Percentiles rank a stretch among this genome's conserved stretches.
Evolutionary conservation across 2,797 vertebrate species (phyloP).

Genomic region (Lindbergichthys nudifrons): DNA sequence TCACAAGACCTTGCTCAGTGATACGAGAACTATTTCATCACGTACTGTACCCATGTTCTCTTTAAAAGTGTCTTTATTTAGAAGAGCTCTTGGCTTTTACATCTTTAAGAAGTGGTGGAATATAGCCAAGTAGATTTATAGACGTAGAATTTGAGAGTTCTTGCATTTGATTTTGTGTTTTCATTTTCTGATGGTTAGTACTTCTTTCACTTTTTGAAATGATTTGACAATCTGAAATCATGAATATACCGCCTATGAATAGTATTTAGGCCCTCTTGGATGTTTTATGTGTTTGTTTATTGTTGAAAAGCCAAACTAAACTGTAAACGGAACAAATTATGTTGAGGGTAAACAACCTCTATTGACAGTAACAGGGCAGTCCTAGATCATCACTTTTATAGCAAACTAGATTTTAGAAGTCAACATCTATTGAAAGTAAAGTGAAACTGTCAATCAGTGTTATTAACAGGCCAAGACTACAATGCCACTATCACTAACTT

Average conservation of each 20-base stretch:
- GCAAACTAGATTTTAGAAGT: background rate
- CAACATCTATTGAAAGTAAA: background rate
- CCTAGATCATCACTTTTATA: background rate
- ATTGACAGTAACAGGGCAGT: background rate
- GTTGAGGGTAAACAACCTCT: background rate
- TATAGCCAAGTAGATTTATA: background rate
- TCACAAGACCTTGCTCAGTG: constrained; percentile 52
- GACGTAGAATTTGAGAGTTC: background rate
- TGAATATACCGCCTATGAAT: background rate
- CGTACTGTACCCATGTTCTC: background rate
- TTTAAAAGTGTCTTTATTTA: constrained; percentile 36
- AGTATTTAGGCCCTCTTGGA: background rate
- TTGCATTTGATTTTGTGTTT: background rate
- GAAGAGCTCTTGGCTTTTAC: constrained; percentile 3
- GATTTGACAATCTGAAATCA: background rate
- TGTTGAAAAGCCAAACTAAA: too few species aligned
- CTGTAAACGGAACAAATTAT: too few species aligned
- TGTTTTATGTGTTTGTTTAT: background rate
- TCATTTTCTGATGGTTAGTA: background rate
- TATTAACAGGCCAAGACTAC: too few species aligned
- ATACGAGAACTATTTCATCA: constrained; percentile 41
- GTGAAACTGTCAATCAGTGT: background rate
- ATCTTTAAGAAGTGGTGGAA: background rate
- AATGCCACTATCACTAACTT: background rate
- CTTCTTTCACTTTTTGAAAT: background rate